These are phyloP conservation scores for Echiichthys vipera DNA, from an alignment of 2,797 vertebrate genomes.

Conservation along the genomic window DNA sequence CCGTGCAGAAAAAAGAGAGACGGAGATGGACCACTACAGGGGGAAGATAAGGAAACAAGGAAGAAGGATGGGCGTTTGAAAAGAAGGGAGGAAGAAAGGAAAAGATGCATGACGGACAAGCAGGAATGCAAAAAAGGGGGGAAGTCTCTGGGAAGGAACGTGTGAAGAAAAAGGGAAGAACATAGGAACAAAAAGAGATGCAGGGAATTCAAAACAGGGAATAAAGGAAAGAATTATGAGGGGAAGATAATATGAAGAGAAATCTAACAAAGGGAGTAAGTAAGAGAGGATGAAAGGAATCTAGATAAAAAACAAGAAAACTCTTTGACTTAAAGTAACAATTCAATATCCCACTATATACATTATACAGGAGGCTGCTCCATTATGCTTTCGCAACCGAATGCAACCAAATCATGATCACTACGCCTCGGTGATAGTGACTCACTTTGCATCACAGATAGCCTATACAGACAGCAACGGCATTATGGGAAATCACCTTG, in stretches of 20 bases:
- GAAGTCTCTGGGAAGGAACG: neutral
- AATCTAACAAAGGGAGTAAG: neutral
- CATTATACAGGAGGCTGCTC: conserved; percentile 59
- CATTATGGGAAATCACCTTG: conserved; percentile 65
- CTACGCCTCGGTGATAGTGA: conserved; percentile 22
- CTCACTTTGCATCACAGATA: conserved; percentile 47
- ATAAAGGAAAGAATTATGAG: conserved; percentile 22
- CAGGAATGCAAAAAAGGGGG: neutral
- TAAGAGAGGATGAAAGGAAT: neutral
- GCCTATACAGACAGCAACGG: conserved; percentile 22
- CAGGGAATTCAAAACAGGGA: conserved; percentile 29
- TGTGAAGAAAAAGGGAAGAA: neutral
- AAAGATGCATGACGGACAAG: conserved; percentile 11
- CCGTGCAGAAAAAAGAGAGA: conserved; percentile 66
- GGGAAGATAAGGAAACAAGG: conserved; percentile 34
- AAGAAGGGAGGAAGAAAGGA: conserved; percentile 12
- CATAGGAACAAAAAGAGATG: conserved; percentile 11
- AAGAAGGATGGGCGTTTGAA: conserved; percentile 19
- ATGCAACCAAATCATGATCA: conserved; percentile 55
- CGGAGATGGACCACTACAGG: conserved; percentile 60
- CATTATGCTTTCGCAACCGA: conserved; percentile 53
- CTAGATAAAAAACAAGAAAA: conserved; percentile 7
- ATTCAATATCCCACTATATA: conserved; percentile 49
- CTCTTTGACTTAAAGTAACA: conserved; percentile 25
- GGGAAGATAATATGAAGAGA: conserved; percentile 15